phyloP scores from a whole-genome alignment of 1,140 invertebrate genomes.

The Apis dorsata region DNA sequence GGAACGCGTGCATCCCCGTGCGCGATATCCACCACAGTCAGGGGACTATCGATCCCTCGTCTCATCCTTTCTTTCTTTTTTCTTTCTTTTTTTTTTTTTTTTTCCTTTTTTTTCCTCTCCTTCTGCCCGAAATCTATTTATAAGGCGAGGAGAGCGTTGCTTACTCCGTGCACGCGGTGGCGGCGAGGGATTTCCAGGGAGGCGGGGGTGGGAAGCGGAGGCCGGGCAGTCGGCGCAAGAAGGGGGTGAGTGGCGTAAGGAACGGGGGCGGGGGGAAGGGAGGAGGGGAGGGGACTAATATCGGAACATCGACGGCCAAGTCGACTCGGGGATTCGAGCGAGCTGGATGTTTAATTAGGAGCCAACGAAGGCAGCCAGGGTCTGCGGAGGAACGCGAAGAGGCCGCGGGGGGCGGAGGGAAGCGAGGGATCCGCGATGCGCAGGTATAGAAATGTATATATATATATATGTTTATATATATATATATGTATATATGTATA shows the following conservation, averaged over 20 bases:
- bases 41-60: slow-evolving; percentile 41
- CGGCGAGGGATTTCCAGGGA: slow-evolving; percentile 38
- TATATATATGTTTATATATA: neutral
- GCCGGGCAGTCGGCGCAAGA: slow-evolving; percentile 33
- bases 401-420: slow-evolving; percentile 26
- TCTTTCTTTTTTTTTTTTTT: neutral
- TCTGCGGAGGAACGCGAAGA: slow-evolving; percentile 31
- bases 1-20: neutral
- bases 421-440: slow-evolving; percentile 56
- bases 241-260: slow-evolving; percentile 41
- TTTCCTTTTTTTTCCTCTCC: slow-evolving; percentile 1
- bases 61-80: slow-evolving; percentile 3
- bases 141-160: slow-evolving; percentile 56
- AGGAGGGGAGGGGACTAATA: slow-evolving; percentile 73
- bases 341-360: slow-evolving; percentile 81
- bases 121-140: slow-evolving; percentile 70
- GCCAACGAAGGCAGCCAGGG: slow-evolving; percentile 68
- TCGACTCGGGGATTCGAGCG: slow-evolving; percentile 75
- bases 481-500: neutral
- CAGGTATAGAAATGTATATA: slow-evolving; percentile 60
- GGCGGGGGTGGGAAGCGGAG: slow-evolving; percentile 21
- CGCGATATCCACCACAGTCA: slow-evolving; percentile 32
- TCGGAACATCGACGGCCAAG: slow-evolving; percentile 78
- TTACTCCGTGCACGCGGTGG: slow-evolving; percentile 55
- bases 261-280: slow-evolving; percentile 47